Percentiles rank a stretch among this genome's conserved stretches.
These are phyloP conservation scores for Rhinatrema bivittatum DNA, from an alignment of 2,797 vertebrate genomes.

Conservation along the genomic window DNA sequence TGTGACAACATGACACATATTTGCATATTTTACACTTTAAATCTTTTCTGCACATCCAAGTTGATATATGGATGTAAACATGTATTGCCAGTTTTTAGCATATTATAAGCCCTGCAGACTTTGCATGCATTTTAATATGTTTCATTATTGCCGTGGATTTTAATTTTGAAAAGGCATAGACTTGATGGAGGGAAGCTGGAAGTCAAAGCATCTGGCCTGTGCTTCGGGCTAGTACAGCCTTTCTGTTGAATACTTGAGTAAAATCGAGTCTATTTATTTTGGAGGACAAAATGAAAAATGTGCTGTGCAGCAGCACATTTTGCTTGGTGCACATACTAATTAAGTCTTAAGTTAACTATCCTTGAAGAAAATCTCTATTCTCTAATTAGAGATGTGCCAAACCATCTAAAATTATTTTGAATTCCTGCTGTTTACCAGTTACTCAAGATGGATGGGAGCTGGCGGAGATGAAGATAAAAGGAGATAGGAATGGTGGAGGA, in stretches of 20 bases:
- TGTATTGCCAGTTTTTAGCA: constrained; percentile 76
- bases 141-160: constrained; percentile 88
- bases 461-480: constrained; percentile 4
- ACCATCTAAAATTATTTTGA: not conserved
- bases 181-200: constrained; percentile 71
- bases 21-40: constrained; percentile 79
- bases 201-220: constrained; percentile 65
- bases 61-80: constrained; percentile 80
- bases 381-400: not conserved
- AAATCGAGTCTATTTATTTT: constrained; percentile 46
- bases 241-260: constrained; percentile 51
- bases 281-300: constrained; percentile 2
- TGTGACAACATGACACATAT: constrained; percentile 79
- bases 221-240: constrained; percentile 53
- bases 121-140: constrained; percentile 92
- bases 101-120: constrained; percentile 88
- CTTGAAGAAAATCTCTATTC: constrained; percentile 10
- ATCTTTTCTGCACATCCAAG: constrained; percentile 76
- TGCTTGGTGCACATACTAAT: constrained; percentile 25
- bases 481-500: not conserved
- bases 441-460: not conserved
- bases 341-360: constrained; percentile 34
- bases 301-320: constrained; percentile 20
- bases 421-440: accelerated
- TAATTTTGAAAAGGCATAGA: constrained; percentile 83